Percentiles rank a stretch among this genome's conserved stretches.
Evolutionary conservation across 2,113 vertebrate species (phyloP).

Genomic region (Pycnonotus jocosus): DNA sequence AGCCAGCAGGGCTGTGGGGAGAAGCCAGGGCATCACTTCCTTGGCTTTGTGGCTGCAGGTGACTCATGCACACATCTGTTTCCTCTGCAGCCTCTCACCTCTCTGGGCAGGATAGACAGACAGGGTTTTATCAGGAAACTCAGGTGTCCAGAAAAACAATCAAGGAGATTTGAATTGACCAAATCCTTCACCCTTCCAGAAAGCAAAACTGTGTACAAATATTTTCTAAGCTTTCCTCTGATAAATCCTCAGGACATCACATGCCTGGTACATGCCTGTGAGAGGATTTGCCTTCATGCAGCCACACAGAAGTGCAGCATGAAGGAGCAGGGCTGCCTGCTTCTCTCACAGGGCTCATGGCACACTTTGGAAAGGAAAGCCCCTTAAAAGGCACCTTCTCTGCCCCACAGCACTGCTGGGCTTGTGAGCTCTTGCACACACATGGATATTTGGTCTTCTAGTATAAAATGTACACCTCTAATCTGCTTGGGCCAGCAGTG

Average conservation of each 20-base stretch:
- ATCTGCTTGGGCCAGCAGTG: not conserved
- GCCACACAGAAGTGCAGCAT: not conserved
- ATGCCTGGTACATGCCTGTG: not conserved
- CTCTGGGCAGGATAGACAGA: not conserved
- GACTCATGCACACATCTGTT: not conserved
- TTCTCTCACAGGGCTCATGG: not conserved
- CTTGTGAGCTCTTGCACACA: not conserved
- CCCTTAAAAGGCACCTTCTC: not conserved
- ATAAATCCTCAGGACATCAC: not conserved
- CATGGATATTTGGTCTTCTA: not conserved
- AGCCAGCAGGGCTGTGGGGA: not conserved
- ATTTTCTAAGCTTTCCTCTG: not conserved
- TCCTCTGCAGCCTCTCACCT: conserved; percentile 12
- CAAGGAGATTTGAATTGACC: not conserved
- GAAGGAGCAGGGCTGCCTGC: not conserved
- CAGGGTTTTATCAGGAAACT: not conserved
- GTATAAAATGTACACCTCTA: not conserved
- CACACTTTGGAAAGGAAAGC: not conserved
- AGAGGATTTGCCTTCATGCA: not conserved
- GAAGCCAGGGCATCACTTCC: not conserved
- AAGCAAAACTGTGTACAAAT: not conserved
- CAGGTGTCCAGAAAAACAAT: conserved; percentile 21
- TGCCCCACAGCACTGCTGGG: not conserved
- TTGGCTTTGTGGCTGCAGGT: not conserved
- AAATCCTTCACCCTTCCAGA: not conserved